These are phyloP conservation scores for Acleris laterana DNA, from an alignment of 2,888 invertebrate species.

Conservation along the genomic window DNA sequence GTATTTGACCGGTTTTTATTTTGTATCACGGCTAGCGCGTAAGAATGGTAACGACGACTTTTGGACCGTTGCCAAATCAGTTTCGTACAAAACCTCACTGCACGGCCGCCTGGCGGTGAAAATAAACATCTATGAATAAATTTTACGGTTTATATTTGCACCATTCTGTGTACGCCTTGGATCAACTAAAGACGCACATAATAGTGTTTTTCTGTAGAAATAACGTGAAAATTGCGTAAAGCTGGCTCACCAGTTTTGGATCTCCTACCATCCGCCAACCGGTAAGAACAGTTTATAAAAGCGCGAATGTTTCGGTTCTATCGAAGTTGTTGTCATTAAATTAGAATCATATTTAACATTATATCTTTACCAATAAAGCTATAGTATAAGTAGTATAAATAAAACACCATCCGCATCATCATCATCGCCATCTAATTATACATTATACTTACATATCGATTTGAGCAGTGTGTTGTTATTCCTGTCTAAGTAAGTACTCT, in stretches of 20 bases:
- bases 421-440: no score
- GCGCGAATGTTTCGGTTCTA: not conserved
- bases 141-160: slow-evolving; percentile 57
- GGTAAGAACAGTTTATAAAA: slow-evolving; percentile 65
- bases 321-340: no score
- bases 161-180: slow-evolving; percentile 52
- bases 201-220: slow-evolving; percentile 14
- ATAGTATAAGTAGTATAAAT: no score
- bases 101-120: slow-evolving; percentile 56
- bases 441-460: no score
- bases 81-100: slow-evolving; percentile 57
- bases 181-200: slow-evolving; percentile 39
- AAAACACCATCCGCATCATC: no score
- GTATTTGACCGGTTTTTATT: no score
- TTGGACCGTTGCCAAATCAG: slow-evolving; percentile 66
- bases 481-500: no score
- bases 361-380: no score
- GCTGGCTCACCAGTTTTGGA: slow-evolving; percentile 95
- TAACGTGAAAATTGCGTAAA: slow-evolving; percentile 58
- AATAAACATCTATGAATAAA: slow-evolving; percentile 82
- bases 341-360: no score
- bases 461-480: no score
- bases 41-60: slow-evolving; percentile 31
- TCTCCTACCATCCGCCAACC: slow-evolving; percentile 92
- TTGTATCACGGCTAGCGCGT: not conserved